Conservation (phyloP, 1,140 invertebrate genomes). For the Pseudomyrmex concolor region DNA sequence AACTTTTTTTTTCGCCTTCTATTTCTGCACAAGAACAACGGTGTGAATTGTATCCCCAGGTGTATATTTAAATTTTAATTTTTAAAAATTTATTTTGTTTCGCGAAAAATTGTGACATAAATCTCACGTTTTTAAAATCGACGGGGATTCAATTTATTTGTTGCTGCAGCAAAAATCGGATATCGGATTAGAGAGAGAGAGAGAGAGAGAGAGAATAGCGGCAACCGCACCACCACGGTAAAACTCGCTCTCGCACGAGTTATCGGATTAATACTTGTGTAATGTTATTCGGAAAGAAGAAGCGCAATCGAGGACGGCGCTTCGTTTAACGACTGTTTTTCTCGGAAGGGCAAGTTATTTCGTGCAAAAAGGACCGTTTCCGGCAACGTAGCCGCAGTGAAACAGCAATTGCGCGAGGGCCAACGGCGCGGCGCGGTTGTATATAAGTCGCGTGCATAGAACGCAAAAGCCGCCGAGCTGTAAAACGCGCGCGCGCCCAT, state of each 20-base stretch:
- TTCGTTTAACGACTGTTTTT: conserved; percentile 50
- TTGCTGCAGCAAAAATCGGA: too few species aligned
- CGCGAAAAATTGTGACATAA: too few species aligned
- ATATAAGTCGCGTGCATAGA: conserved; percentile 42
- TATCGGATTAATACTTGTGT: conserved; percentile 31
- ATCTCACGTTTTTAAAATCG: too few species aligned
- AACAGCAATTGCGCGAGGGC: conserved; percentile 35
- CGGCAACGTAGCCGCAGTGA: conserved; percentile 33
- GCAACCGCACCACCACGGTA: too few species aligned
- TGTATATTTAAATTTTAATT: too few species aligned
- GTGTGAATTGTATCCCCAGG: too few species aligned
- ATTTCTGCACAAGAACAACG: too few species aligned
- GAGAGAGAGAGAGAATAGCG: neutral
- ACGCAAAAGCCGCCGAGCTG: conserved; percentile 40
- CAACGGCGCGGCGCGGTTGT: neutral
- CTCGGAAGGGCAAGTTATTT: conserved; percentile 47
- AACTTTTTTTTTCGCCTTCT: too few species aligned
- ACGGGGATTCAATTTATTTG: too few species aligned
- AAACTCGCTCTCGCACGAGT: neutral
- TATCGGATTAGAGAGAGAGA: too few species aligned
- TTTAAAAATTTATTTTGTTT: too few species aligned
- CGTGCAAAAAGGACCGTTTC: conserved; percentile 48
- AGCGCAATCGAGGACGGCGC: conserved; percentile 41
- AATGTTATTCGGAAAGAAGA: conserved; percentile 34
- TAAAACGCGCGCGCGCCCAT: conserved; percentile 39